Conservation (phyloP, 2,113 vertebrate species). For the Sinocyclocheilus anshuiensis region DNA sequence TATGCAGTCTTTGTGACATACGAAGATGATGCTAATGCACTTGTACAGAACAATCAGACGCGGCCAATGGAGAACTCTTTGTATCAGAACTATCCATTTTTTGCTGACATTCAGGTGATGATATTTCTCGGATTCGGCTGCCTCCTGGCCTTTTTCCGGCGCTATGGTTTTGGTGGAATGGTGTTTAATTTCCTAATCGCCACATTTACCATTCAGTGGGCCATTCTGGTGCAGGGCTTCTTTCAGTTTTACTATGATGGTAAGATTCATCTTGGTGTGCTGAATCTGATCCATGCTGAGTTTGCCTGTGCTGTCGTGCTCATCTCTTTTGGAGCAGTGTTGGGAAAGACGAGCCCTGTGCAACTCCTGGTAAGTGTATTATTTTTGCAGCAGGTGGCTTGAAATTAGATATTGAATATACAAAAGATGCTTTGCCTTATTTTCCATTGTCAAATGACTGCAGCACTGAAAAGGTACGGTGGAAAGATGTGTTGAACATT, state of each 20-base stretch:
- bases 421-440: not conserved
- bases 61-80: slow-evolving; percentile 67
- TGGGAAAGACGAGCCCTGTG: slow-evolving; percentile 82
- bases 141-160: slow-evolving; percentile 80
- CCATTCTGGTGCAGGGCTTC: slow-evolving; percentile 79
- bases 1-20: slow-evolving; percentile 79
- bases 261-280: slow-evolving; percentile 77
- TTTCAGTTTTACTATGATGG: slow-evolving; percentile 74
- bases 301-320: slow-evolving; percentile 81
- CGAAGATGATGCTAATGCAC: slow-evolving; percentile 66
- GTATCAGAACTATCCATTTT: slow-evolving; percentile 77
- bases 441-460: not conserved
- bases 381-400: not conserved
- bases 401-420: not conserved
- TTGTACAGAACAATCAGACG: slow-evolving; percentile 62
- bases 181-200: slow-evolving; percentile 83
- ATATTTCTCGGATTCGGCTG: slow-evolving; percentile 83
- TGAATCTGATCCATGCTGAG: slow-evolving; percentile 79
- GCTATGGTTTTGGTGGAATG: slow-evolving; percentile 78
- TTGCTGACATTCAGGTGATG: slow-evolving; percentile 85
- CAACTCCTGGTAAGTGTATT: slow-evolving; percentile 73
- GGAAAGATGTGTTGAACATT: not conserved
- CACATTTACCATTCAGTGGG: slow-evolving; percentile 83
- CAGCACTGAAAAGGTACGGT: not conserved
- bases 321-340: slow-evolving; percentile 80